Percentiles rank a stretch among this genome's conserved stretches.
These are phyloP conservation scores for Podiceps cristatus DNA, from an alignment of 2,113 vertebrate genomes.

Conservation along the genomic window DNA sequence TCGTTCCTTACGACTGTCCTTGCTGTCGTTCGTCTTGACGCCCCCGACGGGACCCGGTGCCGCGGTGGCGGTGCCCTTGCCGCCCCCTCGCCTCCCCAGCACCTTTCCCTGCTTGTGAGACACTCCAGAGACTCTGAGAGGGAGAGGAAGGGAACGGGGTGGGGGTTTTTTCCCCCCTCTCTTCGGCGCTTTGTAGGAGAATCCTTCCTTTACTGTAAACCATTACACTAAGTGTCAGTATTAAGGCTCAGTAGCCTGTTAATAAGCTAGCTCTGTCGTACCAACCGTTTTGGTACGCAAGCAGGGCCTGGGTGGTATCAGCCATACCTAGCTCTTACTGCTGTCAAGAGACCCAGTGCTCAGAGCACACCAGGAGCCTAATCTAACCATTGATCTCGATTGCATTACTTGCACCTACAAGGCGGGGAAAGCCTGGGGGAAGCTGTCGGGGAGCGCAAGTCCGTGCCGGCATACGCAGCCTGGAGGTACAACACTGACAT, in stretches of 20 bases:
- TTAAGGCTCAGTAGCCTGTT: slow-evolving; percentile 81
- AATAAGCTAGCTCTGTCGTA: slow-evolving; percentile 79
- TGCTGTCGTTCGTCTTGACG: slow-evolving; percentile 48
- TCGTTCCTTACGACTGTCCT: slow-evolving; percentile 57
- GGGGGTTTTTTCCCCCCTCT: neutral
- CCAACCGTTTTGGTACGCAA: neutral
- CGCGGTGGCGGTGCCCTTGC: neutral
- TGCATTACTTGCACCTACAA: slow-evolving; percentile 61
- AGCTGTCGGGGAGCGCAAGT: neutral
- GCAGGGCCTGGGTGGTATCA: slow-evolving; percentile 49
- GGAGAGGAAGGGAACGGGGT: slow-evolving; percentile 23
- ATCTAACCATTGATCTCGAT: slow-evolving; percentile 28
- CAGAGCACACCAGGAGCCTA: slow-evolving; percentile 51
- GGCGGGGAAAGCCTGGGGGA: neutral
- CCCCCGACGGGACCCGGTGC: slow-evolving; percentile 43
- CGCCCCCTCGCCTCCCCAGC: slow-evolving; percentile 2
- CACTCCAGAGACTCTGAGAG: slow-evolving; percentile 43
- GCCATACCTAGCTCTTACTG: slow-evolving; percentile 53
- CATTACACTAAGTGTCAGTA: slow-evolving; percentile 80
- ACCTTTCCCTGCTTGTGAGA: slow-evolving; percentile 50
- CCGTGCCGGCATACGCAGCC: neutral
- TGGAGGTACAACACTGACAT: neutral
- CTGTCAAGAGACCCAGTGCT: slow-evolving; percentile 60
- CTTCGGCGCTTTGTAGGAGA: slow-evolving; percentile 32
- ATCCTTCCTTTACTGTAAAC: slow-evolving; percentile 47